Evolutionary conservation across 2,888 invertebrate genomes (phyloP).

Genomic region (Mythimna loreyi): DNA sequence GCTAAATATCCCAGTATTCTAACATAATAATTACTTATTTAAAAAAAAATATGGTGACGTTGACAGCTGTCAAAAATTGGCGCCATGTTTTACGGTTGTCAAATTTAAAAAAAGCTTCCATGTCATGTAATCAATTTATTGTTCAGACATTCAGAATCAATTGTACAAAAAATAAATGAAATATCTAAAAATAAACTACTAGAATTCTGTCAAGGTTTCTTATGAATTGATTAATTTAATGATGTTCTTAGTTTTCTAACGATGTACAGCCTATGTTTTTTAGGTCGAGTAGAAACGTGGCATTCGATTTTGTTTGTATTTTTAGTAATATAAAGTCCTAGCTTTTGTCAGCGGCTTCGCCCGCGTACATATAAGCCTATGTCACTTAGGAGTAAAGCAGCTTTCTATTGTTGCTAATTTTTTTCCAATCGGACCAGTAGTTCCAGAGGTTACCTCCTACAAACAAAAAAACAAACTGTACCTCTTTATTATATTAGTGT

Average conservation of each 20-base stretch:
- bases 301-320: neutral
- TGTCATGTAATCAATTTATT: neutral
- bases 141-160: neutral
- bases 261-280: neutral
- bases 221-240: neutral
- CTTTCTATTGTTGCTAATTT: too few relatives aligned
- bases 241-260: neutral
- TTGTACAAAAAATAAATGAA: neutral
- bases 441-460: too few relatives aligned
- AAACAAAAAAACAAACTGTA: too few relatives aligned
- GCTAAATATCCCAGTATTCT: neutral
- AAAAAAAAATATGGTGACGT: neutral
- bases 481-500: too few relatives aligned
- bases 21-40: neutral
- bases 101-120: neutral
- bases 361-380: too few relatives aligned
- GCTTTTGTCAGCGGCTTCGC: too few relatives aligned
- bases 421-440: too few relatives aligned
- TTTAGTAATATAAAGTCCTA: too few relatives aligned
- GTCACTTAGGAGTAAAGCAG: too few relatives aligned
- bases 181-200: neutral
- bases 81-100: neutral
- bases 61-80: slow-evolving; percentile 30
- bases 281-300: neutral
- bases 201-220: neutral